Base-by-base conservation (phyloP, 2,888 invertebrate species). In the Ennomos fuscantarius region DNA sequence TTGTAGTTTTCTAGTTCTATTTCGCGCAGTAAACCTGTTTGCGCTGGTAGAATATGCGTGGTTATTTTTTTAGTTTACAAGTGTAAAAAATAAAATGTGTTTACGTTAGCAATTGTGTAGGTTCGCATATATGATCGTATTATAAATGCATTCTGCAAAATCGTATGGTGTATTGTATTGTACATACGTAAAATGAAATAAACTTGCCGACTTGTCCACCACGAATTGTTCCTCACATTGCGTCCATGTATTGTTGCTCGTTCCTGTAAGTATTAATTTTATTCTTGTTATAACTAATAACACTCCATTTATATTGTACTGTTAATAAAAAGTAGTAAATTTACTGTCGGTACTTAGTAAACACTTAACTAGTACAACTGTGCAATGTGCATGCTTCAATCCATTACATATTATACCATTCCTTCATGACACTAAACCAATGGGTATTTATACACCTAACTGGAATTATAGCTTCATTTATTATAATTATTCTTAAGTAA, bases 221-320 rank as follows among this genome's bases (percentile, higher is more conserved):
- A 42, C 36, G 35, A 46, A 44, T 57, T 66, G 79, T 76, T 73
- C 78, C 78, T 73, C 76, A 79, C 72, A 73, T 73, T 76, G 84
- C 86, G 85, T 90, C 92, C 87, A 93, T 93, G 93, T 92, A 92
- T 89, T 93, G 93, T 92, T 93, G 93, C 79, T 93, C 93, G 63
- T 89, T 92, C 74, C 89, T 93, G 93, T 93, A 76, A 93, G 93
- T 93, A 79, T 39, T 32, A 24, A 6, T 9, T 9, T 15, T 40
- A 9, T 36, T 24, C 5, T 24, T 15, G 15, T 15, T 15, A 15
- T 3, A n/a, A n/a, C n/a, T n/a, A n/a, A n/a, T n/a, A n/a, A n/a
- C n/a, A n/a, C n/a, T n/a, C n/a, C n/a, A n/a, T n/a, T n/a, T n/a
- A n/a, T n/a, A n/a, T n/a, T n/a, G n/a, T n/a, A n/a, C n/a, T n/a